Evolutionary conservation across 2,888 invertebrate genomes (phyloP).

Genomic region (Lamellibrachia satsuma): DNA sequence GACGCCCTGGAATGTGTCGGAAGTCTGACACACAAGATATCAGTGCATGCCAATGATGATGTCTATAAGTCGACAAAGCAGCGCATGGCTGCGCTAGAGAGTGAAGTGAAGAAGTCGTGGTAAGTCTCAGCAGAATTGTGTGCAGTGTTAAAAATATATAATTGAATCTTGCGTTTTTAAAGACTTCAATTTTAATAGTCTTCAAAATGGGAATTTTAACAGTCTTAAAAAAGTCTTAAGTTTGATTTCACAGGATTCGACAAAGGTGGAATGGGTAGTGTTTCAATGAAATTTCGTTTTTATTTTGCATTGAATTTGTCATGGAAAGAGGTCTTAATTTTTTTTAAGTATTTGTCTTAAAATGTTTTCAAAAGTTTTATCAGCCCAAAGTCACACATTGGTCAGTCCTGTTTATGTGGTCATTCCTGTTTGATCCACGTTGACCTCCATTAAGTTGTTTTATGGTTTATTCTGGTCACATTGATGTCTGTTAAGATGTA

Average conservation of each 20-base stretch:
- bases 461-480: not conserved
- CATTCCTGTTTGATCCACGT: not conserved
- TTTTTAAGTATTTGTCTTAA: no score
- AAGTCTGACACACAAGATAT: conserved; percentile 85
- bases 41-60: conserved; percentile 94
- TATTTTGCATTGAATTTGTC: not conserved
- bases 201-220: no score
- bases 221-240: not conserved
- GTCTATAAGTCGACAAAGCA: conserved; percentile 91
- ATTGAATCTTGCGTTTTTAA: not conserved
- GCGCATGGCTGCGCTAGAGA: conserved; percentile 85
- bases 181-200: not conserved
- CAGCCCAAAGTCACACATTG: not conserved
- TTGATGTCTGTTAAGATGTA: not conserved
- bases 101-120: conserved; percentile 82
- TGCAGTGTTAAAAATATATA: not conserved
- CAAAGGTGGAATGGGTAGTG: not conserved
- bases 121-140: conserved; percentile 12
- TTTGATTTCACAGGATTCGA: not conserved
- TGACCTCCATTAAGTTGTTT: not conserved
- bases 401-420: not conserved
- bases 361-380: not conserved
- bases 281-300: not conserved
- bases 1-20: conserved; percentile 70
- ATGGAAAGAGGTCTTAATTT: not conserved